Conservation (phyloP, 2,113 vertebrate genomes). For the Stictonetta naevosa region DNA sequence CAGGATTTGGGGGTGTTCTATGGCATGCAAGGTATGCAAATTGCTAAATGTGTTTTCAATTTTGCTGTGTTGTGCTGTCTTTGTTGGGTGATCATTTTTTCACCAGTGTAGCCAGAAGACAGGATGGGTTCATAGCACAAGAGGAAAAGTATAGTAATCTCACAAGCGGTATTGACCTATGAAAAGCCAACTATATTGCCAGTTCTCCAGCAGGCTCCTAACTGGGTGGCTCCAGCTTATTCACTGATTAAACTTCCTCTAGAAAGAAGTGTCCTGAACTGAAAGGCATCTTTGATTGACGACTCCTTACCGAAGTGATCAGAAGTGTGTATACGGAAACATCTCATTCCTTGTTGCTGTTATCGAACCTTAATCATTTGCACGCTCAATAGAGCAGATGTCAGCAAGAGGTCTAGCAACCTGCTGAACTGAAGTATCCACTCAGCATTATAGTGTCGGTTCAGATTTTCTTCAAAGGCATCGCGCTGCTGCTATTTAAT, state of each 20-base stretch:
- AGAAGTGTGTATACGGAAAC: fast-evolving
- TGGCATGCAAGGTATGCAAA: constrained; percentile 64
- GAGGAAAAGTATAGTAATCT: not conserved
- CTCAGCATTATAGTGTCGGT: not conserved
- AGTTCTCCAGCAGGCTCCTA: not conserved
- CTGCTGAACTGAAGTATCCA: fast-evolving
- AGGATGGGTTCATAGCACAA: not conserved
- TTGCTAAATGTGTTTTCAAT: constrained; percentile 62
- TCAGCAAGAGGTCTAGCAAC: not conserved
- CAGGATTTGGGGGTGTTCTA: constrained; percentile 71
- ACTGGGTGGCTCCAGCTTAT: not conserved
- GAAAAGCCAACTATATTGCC: not conserved
- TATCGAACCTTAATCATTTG: not conserved
- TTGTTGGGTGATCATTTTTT: constrained; percentile 34
- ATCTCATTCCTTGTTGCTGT: not conserved
- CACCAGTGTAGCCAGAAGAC: not conserved
- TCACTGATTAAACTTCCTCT: not conserved
- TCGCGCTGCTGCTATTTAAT: not conserved
- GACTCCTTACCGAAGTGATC: not conserved
- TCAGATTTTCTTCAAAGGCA: not conserved
- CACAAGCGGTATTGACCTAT: not conserved
- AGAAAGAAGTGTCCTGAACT: not conserved
- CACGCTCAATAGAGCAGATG: not conserved
- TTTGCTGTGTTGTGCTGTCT: constrained; percentile 32
- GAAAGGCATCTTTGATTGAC: not conserved